phyloP scores from a whole-genome alignment of 2,113 vertebrate species.

The Pollachius pollachius region DNA sequence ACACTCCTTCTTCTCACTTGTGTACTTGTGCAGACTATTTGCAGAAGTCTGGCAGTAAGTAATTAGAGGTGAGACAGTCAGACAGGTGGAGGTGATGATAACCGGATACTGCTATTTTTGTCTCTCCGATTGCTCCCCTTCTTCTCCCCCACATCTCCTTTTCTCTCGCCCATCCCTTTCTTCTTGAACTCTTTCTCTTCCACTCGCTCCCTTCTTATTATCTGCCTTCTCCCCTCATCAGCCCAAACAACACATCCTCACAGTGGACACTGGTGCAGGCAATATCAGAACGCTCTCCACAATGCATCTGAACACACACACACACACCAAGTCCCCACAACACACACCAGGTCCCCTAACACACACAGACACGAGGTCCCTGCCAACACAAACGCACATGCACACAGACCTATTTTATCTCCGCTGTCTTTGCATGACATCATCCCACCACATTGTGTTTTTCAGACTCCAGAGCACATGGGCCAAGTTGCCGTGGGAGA shows the following conservation, averaged over 20 bases:
- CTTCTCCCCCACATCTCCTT: not conserved
- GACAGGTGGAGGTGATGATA: constrained; percentile 1
- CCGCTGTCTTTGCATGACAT: no score
- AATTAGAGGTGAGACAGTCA: constrained; percentile 11
- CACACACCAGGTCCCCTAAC: no score
- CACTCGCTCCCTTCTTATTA: no score
- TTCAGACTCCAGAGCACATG: no score
- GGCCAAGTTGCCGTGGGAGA: no score
- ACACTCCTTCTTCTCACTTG: not conserved
- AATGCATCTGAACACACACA: not conserved
- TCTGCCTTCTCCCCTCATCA: not conserved
- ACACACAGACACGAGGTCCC: not conserved
- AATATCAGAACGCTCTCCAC: not conserved
- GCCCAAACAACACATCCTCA: not conserved
- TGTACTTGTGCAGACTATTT: constrained; percentile 1
- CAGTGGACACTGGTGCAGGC: not conserved
- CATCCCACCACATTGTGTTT: no score
- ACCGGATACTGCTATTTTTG: constrained; percentile 18
- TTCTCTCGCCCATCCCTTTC: not conserved
- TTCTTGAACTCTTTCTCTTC: not conserved
- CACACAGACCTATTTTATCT: no score
- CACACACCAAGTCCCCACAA: not conserved
- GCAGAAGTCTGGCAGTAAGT: constrained; percentile 4
- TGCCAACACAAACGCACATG: not conserved
- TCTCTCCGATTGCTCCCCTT: not conserved